Percentiles rank a stretch among this genome's conserved stretches.
phyloP scores from a whole-genome alignment of 2,113 vertebrate genomes.

The Laticauda colubrina region DNA sequence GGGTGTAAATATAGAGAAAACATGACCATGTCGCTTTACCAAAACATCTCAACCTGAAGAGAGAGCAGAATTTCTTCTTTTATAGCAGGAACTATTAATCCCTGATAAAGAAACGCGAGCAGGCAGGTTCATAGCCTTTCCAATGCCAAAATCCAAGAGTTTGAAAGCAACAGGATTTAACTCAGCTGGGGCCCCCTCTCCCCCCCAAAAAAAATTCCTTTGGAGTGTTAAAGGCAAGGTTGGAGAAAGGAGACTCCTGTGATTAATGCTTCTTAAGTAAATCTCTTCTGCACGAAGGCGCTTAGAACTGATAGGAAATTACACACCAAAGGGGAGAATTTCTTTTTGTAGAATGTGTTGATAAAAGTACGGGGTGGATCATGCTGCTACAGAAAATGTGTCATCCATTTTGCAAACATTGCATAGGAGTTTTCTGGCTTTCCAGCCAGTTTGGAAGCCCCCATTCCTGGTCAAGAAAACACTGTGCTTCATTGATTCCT shows the following conservation, averaged over 20 bases:
- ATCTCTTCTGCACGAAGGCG: constrained; percentile 1
- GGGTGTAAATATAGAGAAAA: too few species aligned
- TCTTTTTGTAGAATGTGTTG: background rate
- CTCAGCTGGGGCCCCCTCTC: background rate
- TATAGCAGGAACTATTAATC: constrained; percentile 1
- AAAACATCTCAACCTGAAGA: background rate
- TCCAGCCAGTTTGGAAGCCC: background rate
- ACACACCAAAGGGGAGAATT: background rate
- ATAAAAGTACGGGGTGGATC: background rate
- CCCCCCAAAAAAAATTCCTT: background rate
- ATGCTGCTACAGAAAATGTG: too few species aligned
- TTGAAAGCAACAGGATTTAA: background rate
- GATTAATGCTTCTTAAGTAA: constrained; percentile 8
- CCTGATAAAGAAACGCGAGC: background rate
- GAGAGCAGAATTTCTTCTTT: background rate
- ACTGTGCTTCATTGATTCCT: too few species aligned
- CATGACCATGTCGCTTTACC: background rate
- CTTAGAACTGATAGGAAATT: constrained; percentile 17
- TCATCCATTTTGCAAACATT: background rate
- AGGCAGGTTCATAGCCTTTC: background rate
- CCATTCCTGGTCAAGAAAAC: too few species aligned
- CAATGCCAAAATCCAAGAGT: background rate
- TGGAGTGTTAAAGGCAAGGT: background rate
- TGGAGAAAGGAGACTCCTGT: background rate
- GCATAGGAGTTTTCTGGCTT: background rate